Base-by-base conservation (phyloP, 2,888 invertebrate genomes). In the Oxycera nigricornis region DNA sequence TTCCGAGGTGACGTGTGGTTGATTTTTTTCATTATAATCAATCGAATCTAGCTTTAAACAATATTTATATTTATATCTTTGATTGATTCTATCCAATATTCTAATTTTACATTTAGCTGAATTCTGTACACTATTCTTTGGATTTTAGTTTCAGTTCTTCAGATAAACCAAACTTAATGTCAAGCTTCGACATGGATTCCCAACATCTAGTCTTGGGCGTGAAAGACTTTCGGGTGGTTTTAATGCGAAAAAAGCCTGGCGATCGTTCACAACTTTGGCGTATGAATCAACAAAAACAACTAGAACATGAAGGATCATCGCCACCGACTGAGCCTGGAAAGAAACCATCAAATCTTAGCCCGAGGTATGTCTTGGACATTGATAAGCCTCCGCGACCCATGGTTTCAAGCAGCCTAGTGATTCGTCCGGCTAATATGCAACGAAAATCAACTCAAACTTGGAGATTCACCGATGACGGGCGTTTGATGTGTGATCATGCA, bases 301-400 rank as follows among this genome's bases (percentile, higher is more conserved):
- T 99, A 75, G 93, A 97, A 80, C 98, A 98, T 83, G 97, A 98
- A 86, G 98, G 98, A 75, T 92, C 91, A 78, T 91, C 91, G 3
- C 91, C 91, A 17, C 91, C 91, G 0, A 83, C 84, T 1, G 82
- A 82, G 57, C 79, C 80, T 1, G 81, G 80, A 2, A 82, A 82
- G 72, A 78, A 78, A 11, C 78, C 79, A 11, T 78, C 82, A 20
- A 77, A 77, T 1, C 77, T 77, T 30, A 79, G 80, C 7, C 81
- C 82, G 28, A 80, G 86, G 22, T 82, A 90, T 83, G 97, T 97
- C 14, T 86, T 98, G 79, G 98, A 98, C 85, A 94, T 97, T 78
- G 93, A 94, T 77, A 94, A 92, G 76, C 95, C 96, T 0, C 93
- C 95, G 6, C 94, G 95, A 83, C 97, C 96, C 0, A 92, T 90